Base-by-base conservation (phyloP, 2,888 invertebrate species). In the Netelia melanura region DNA sequence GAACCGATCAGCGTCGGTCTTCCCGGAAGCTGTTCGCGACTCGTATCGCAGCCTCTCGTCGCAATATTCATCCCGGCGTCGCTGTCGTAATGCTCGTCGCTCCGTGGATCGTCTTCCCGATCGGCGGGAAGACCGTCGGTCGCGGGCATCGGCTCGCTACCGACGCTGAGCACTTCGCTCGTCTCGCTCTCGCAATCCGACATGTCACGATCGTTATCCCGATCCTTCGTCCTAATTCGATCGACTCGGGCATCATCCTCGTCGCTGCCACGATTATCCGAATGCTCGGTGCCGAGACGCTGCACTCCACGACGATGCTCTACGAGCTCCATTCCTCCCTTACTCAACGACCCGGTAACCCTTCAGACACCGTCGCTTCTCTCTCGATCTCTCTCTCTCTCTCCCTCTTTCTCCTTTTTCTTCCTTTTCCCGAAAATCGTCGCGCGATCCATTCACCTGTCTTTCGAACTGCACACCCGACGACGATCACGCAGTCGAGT, bases 161-260 rank as follows among this genome's bases (percentile, higher is more conserved):
- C 97, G 86, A 97, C 97, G 88, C 97, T 97, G 48, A 97, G 92
- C 3, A 97, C 97, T 62, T 97, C 97, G 90, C 97, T 97, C 89
- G 97, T 97, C 81, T 94, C 93, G 87, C 93, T 93, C 79, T 92
- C 93, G 88, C 92, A 92, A 85, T 93, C 94, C 87, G 92, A 88
- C 76, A 61, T 90, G 56, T 91, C 91, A 10, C 84, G 87, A 62
- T 85, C 85, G 84, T 81, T 87, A 72, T 81, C 88, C 85, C 43
- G 85, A 72, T 80, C 83, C 38, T 80, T 76, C 23, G 30, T 43
- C 1, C 54, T 17, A 14, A 17, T 81, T 72, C 71, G 85, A 84
- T 83, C 88, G 77, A 68, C 83, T 78, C 75, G 87, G 11, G 87
- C 88, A 14, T 87, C 83, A 56, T 86, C 56, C 17, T 90, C 89